Conservation (phyloP, 2,113 vertebrate species). For the Cynocephalus volans region DNA sequence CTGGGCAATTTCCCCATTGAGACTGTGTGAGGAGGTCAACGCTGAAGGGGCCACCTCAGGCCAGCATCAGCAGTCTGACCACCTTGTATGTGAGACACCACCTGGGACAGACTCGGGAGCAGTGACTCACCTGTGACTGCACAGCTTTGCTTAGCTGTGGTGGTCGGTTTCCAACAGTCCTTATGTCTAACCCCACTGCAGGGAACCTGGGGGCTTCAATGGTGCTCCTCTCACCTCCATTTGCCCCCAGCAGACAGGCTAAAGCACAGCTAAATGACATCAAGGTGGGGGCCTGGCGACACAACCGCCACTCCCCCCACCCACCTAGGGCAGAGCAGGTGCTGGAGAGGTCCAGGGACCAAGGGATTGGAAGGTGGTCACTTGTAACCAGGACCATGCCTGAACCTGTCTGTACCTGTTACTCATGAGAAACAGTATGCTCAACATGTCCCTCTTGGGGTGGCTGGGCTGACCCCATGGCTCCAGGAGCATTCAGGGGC, state of each 20-base stretch:
- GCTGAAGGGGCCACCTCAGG: fast-evolving
- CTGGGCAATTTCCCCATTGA: fast-evolving
- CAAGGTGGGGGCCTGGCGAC: not conserved
- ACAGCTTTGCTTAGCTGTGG: not conserved
- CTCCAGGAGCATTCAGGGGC: not conserved
- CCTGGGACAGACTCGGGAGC: not conserved
- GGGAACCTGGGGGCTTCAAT: not conserved
- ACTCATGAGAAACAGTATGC: too few species aligned
- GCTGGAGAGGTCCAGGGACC: not conserved
- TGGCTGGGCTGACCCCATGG: not conserved
- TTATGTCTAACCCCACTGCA: not conserved
- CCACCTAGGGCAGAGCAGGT: not conserved
- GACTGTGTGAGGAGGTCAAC: not conserved
- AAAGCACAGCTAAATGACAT: not conserved
- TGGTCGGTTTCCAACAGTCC: not conserved
- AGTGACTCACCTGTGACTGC: fast-evolving
- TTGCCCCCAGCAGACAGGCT: not conserved
- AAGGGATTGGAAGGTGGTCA: not conserved
- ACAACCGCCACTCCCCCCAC: not conserved
- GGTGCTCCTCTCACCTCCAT: not conserved
- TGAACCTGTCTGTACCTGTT: too few species aligned
- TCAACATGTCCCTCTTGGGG: not conserved
- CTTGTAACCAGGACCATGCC: not conserved
- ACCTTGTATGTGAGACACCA: too few species aligned
- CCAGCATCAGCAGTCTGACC: not conserved